Evolutionary conservation across 2,888 invertebrate genomes (phyloP), one percentile per base, ranked within the genome.

Genomic region (Camponotus fellah): DNA sequence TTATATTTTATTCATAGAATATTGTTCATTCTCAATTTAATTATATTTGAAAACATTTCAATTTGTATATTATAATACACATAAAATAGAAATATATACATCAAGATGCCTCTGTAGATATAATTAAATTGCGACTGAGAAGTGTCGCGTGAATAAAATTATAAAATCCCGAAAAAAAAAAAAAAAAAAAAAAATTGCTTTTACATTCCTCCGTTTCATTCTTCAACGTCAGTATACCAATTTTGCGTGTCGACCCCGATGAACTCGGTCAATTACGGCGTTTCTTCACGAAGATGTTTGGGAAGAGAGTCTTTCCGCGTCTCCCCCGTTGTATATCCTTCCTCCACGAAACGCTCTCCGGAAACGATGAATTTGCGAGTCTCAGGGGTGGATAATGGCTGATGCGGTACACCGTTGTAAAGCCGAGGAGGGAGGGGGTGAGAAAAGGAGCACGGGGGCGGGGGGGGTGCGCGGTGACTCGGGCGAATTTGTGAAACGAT

Each of bases 401-500:
- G 82, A 60, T 76, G 82, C 84, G 84, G 84, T 82, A 64, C 74
- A 66, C 71, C 75, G 69, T 84, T 81, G 83, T 80, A 82, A 81
- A 87, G 71, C 37, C 68, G 4, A 0, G 12, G 43, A 0, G 43
- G 12, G 12, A 14, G 6, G 49, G 17, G n/a, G 64, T 37, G 68
- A 14, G 14, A 64, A 49, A 64, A 49, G 21, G 43, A 76, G 53
- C 53, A 40, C 65, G 56, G 56, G n/a, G n/a, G n/a, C n/a, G n/a
- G n/a, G n/a, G n/a, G n/a, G n/a, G 32, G 43, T 72, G 49, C n/a
- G 46, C 65, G 56, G 56, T 86, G 87, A 89, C 82, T 87, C 77
- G 85, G 80, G 53, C 81, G 85, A 87, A 90, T 90, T 89, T 87
- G 86, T 90, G 82, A 86, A 89, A 87, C 91, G 86, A 89, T 89